Evolutionary conservation across 2,888 invertebrate species (phyloP), one percentile per base, ranked within the genome.

Genomic region (Lochmaea crataegi): DNA sequence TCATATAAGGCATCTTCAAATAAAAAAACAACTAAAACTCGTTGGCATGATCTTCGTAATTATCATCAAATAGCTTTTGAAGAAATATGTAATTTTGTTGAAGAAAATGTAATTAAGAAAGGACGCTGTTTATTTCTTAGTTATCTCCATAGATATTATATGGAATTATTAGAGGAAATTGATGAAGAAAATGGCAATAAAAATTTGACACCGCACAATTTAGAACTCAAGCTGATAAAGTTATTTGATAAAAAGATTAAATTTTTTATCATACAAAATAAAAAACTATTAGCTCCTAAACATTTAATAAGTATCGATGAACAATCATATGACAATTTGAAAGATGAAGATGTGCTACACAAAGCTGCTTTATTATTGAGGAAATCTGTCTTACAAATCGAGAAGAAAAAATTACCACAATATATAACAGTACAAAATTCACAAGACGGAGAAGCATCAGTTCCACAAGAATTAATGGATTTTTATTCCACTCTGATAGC

Each of bases 21-120:
- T 53, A 77, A 76, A 68, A 76, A 73, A 67, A 66, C 71, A 71
- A 53, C 32, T 71, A 74, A 79, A 81, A 79, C 66, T 71, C 38
- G 65, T 68, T 79, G 79, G 79, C 80, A 81, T 81, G 71, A 74
- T 75, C 74, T 75, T 78, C 79, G 79, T 68, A 68, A 80, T 45
- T 74, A 77, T 51, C 80, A 81, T 73, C 77, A 77, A 80, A 51
- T 22, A 65, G 78, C 57, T 79, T 81, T 81, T 76, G 73, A 79
- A 67, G 76, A 79, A 79, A 73, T 81, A 26, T 68, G 77, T 75
- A 38, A 22, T 18, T 57, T 73, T 70, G 78, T 79, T 18, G 45
- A 79, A 68, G 74, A 81, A 79, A 76, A 81, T 69, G 68, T 80
- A 41, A 80, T 82, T 57, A 68, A 80, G 38, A 80, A 81, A 77